Evolutionary conservation across 2,888 invertebrate species (phyloP).

Genomic region (Ophion slaviceki): DNA sequence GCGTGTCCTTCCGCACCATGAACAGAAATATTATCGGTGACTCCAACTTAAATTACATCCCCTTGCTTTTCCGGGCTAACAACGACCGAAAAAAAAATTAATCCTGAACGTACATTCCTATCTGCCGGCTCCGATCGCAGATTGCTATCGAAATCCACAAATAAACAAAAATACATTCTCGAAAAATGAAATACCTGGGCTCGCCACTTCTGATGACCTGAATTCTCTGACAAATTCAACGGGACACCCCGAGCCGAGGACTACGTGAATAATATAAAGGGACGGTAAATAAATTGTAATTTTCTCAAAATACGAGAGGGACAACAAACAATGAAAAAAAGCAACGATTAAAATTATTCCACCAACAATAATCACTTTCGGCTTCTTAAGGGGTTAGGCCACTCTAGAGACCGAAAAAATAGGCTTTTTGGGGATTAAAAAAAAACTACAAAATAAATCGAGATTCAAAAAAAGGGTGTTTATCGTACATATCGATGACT

Average conservation of each 20-base stretch:
- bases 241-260: neutral
- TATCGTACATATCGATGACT: no score
- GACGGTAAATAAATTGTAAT: neutral
- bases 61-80: neutral
- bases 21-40: slow-evolving; percentile 60
- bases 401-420: no score
- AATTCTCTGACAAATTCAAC: neutral
- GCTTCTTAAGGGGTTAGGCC: neutral
- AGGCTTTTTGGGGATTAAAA: no score
- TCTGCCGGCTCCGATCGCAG: neutral
- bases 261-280: neutral
- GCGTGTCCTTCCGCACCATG: slow-evolving; percentile 68
- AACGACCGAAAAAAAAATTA: neutral
- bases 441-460: no score
- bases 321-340: neutral
- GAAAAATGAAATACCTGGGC: neutral
- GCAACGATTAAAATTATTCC: neutral
- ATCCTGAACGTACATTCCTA: neutral
- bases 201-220: neutral
- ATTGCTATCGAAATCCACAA: neutral
- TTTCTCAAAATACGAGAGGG: neutral
- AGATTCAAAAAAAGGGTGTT: no score
- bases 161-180: neutral
- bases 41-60: slow-evolving; percentile 16
- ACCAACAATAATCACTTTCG: neutral